These are phyloP conservation scores for Chamaea fasciata DNA, from an alignment of 2,113 vertebrate species.

Conservation along the genomic window DNA sequence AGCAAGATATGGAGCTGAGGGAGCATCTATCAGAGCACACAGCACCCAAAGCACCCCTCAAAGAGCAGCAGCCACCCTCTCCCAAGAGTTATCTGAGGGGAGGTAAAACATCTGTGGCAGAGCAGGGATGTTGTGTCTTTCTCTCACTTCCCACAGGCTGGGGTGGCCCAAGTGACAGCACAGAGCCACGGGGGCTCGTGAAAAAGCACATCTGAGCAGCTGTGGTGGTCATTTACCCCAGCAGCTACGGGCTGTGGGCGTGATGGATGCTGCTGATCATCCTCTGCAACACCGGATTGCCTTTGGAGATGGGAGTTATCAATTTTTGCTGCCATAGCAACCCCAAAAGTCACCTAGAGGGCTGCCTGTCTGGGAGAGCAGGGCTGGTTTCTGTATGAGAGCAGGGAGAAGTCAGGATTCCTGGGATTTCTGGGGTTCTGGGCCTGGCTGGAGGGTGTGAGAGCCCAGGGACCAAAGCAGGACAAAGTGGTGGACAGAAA, in stretches of 20 bases:
- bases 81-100: not conserved
- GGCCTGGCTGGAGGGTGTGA: not conserved
- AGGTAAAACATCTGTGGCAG: not conserved
- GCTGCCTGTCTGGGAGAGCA: not conserved
- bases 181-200: not conserved
- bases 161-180: not conserved
- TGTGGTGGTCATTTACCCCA: not conserved
- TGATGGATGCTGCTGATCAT: constrained; percentile 13
- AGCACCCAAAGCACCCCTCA: not conserved
- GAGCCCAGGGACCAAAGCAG: not conserved
- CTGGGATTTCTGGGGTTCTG: not conserved
- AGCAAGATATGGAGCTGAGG: not conserved
- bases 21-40: not conserved
- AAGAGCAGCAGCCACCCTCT: not conserved
- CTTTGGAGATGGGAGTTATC: constrained; percentile 20
- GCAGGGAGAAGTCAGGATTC: not conserved
- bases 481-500: not conserved
- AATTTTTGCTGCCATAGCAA: constrained; percentile 45
- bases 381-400: not conserved
- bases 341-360: constrained; percentile 28
- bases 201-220: not conserved
- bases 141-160: not conserved
- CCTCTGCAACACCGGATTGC: not conserved
- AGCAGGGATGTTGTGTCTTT: not conserved
- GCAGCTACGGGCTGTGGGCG: not conserved